Evolutionary conservation across 2,113 vertebrate species (phyloP), one percentile per base, ranked within the genome.

Genomic region (Calcarius ornatus): DNA sequence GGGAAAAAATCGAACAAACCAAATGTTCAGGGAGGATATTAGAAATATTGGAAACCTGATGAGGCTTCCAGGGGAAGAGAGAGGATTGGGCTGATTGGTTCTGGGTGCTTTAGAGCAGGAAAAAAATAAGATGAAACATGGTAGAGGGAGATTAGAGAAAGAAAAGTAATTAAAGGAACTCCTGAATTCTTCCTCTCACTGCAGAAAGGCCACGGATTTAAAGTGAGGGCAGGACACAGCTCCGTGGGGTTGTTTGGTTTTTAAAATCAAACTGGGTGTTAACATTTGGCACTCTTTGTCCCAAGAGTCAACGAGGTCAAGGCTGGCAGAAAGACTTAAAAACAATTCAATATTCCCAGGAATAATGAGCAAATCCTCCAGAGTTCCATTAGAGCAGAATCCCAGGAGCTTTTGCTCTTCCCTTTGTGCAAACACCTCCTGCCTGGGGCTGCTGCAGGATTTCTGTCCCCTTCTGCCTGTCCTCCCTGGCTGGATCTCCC

Each of bases 51-150:
- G 54, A 77, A 81, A 47, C 21, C 75, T 61, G 68, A 14, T 53
- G 59, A 90, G 51, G 13, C 59, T 88, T 92, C 76, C 50, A 38
- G 18, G 33, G 47, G 40, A 59, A 77, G 63, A 48, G 48, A 50
- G 5, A 10, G 37, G 31, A 42, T 61, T 40, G 45, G 68, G 63
- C 45, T 81, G 63, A 54, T 54, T 33, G 40, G 79, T 51, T 90
- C 68, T 88, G 75, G 27, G 7, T n/a, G 48, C 43, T 90, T 33
- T 37, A 24, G 40, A 82, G 88, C 31, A 82, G 33, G 12, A 59
- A 76, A 64, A 64, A 94, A 86, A n/a, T 4, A 28, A 57, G 54
- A 72, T 43, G 40, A 91, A 88, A 80, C 11, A 72, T 75, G 51
- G 50, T 31, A 72, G 42, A 63, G 31, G 28, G 19, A 66, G 30